Evolutionary conservation across 2,797 vertebrate genomes (phyloP).

Genomic region (Alauda arvensis): DNA sequence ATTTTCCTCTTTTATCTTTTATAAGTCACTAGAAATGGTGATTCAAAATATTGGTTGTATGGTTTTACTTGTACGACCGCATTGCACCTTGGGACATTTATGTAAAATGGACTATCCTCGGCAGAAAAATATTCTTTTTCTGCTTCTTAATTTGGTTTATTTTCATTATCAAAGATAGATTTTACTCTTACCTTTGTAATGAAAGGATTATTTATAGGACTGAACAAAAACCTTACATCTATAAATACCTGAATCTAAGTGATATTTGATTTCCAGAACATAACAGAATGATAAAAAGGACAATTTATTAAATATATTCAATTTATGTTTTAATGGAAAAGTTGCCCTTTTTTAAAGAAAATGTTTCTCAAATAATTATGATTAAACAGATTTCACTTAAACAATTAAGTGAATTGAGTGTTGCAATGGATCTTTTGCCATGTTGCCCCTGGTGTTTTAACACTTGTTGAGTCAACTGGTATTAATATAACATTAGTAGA

Average conservation of each 20-base stretch:
- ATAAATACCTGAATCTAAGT: not conserved
- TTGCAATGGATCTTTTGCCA: constrained; percentile 47
- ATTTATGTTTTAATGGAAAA: not conserved
- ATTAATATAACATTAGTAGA: constrained; percentile 65
- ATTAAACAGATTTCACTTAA: constrained; percentile 58
- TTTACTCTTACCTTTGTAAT: not conserved
- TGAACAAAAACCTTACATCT: not conserved
- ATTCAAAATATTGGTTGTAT: constrained; percentile 30
- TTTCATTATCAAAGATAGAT: not conserved
- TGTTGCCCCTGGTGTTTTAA: constrained; percentile 44
- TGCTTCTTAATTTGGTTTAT: not conserved
- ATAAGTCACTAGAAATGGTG: constrained; percentile 5
- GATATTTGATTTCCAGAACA: not conserved
- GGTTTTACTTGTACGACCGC: constrained; percentile 1
- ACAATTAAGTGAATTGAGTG: constrained; percentile 18
- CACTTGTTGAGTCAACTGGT: constrained; percentile 65
- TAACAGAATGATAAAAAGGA: not conserved
- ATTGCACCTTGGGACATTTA: not conserved
- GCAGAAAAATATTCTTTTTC: not conserved
- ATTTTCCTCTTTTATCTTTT: not conserved
- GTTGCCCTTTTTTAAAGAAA: not conserved
- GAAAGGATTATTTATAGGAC: not conserved
- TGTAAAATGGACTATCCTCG: not conserved
- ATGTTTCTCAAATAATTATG: not conserved
- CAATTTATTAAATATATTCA: not conserved